Conservation (phyloP, 2,888 invertebrate species). For the Euplagia quadripunctaria region DNA sequence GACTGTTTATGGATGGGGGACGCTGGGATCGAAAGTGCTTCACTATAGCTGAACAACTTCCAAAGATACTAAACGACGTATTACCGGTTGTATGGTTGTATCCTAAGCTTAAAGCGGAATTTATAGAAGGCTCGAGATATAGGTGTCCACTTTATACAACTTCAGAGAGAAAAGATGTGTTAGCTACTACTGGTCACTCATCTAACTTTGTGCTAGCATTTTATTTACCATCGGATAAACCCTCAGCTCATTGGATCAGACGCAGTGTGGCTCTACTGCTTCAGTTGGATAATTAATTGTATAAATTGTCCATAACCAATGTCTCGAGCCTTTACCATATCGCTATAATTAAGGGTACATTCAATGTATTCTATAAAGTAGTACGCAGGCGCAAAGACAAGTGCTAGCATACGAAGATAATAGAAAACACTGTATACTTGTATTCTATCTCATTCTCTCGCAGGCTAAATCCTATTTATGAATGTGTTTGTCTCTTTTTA, state of each 20-base stretch:
- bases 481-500: too few species aligned
- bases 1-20: slow-evolving; percentile 95
- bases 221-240: slow-evolving; percentile 89
- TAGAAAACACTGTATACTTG: too few species aligned
- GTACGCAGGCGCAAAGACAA: too few species aligned
- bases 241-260: slow-evolving; percentile 93
- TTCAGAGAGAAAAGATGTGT: slow-evolving; percentile 91
- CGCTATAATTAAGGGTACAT: too few species aligned
- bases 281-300: slow-evolving; percentile 89
- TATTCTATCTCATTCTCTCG: too few species aligned
- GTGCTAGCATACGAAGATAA: too few species aligned
- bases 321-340: too few species aligned
- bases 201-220: slow-evolving; percentile 95
- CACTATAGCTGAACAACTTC: slow-evolving; percentile 91
- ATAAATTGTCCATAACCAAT: slow-evolving; percentile 28
- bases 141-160: slow-evolving; percentile 94
- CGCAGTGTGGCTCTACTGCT: slow-evolving; percentile 93
- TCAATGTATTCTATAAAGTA: too few species aligned
- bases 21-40: slow-evolving; percentile 91
- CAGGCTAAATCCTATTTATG: too few species aligned
- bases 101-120: slow-evolving; percentile 86
- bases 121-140: slow-evolving; percentile 87
- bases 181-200: slow-evolving; percentile 95
- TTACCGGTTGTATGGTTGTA: slow-evolving; percentile 94
- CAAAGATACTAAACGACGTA: slow-evolving; percentile 92